Evolutionary conservation across 2,888 invertebrate species (phyloP), one percentile per base, ranked within the genome.

Genomic region (Elegia similella): DNA sequence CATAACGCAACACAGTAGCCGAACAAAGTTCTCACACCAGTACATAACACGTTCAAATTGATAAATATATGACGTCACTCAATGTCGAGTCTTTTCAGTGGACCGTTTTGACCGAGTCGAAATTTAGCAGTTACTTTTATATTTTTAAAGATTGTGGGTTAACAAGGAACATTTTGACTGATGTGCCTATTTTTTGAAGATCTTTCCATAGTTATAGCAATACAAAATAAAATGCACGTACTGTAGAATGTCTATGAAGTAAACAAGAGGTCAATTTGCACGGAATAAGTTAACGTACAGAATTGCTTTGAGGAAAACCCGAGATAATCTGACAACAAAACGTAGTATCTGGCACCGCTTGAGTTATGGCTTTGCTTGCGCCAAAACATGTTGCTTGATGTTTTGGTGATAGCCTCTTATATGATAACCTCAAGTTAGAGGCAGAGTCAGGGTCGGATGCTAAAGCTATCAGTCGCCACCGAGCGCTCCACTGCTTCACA

Each of bases 351-450:
- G 7, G 30, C 8, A 32, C 48, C 34, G 34, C 10, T 34, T 34
- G 34, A 34, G n/a, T 2, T 38, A n/a, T 8, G 38, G 32, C 15
- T 15, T 16, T 16, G 44, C 17, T 44, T 44, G 38, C 53, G 29
- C 42, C 29, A 53, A 55, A 55, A 44, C 44, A 55, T 17, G 32
- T 46, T 44, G 42, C 16, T 10, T 47, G 38, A 38, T 34, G 17
- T 16, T 50, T 50, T 16, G 50, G 34, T 50, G 50, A 50, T 34
- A 50, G 15, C 48, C 48, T 48, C 48, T 12, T 46, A 46, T 34
- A 13, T 80, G 82, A 83, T 85, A 84, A 84, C 84, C 83, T 83
- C 77, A 74, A 66, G 72, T 74, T 74, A 70, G 69, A 65, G 69
- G 67, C 72, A 72, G 70, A 79, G 76, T 73, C 78, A 76, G 76